Evolutionary conservation across 2,797 vertebrate genomes (phyloP).

Genomic region (Mormyrops attenuatus): DNA sequence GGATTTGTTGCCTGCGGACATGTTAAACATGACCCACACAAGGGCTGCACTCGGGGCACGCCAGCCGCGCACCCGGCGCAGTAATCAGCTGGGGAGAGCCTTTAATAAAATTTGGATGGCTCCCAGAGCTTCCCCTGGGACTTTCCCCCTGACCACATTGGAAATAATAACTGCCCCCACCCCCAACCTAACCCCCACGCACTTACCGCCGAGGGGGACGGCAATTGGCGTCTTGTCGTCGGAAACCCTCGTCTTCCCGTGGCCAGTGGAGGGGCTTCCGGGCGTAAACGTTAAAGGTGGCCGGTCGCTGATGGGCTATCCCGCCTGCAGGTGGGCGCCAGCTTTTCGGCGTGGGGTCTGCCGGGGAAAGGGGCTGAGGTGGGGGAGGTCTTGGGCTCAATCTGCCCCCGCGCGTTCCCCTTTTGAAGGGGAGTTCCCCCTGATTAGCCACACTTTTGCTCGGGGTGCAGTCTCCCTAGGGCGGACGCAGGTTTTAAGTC

Average conservation of each 20-base stretch:
- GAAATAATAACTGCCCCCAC: slow-evolving; percentile 72
- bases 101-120: slow-evolving; percentile 76
- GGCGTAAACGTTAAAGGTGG: neutral
- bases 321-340: slow-evolving; percentile 18
- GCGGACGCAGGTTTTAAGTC: slow-evolving; percentile 80
- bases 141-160: slow-evolving; percentile 57
- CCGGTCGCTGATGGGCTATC: neutral
- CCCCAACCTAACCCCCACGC: neutral
- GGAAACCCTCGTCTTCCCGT: neutral
- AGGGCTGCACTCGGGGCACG: slow-evolving; percentile 63
- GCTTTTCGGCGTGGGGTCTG: slow-evolving; percentile 56
- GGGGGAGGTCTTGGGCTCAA: slow-evolving; percentile 65
- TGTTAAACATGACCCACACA: slow-evolving; percentile 79
- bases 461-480: slow-evolving; percentile 70
- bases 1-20: slow-evolving; percentile 82
- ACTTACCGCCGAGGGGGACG: neutral
- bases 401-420: slow-evolving; percentile 61
- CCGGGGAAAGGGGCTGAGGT: slow-evolving; percentile 64
- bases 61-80: slow-evolving; percentile 66
- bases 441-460: slow-evolving; percentile 62
- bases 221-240: neutral
- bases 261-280: neutral
- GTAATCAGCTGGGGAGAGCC: slow-evolving; percentile 68
- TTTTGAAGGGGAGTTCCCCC: slow-evolving; percentile 70
- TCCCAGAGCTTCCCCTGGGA: slow-evolving; percentile 62